These are phyloP conservation scores for Pachymerium ferrugineum DNA, from an alignment of 2,888 invertebrate genomes.

Conservation along the genomic window DNA sequence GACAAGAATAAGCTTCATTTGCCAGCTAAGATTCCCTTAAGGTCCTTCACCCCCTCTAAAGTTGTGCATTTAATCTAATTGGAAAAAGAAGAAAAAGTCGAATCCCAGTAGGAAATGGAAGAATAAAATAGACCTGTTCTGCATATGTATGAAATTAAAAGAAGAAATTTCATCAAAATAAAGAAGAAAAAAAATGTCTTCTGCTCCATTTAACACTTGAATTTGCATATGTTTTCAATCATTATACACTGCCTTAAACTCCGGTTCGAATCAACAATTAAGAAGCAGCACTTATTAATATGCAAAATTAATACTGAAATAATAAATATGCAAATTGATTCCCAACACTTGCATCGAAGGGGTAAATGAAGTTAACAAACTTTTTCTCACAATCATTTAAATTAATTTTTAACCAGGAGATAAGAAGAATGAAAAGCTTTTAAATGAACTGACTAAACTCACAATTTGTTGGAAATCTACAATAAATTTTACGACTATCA, in stretches of 20 bases:
- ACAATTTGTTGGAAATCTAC: too few relatives aligned
- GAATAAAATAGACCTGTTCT: neutral
- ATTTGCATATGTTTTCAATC: constrained; percentile 22
- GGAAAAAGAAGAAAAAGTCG: constrained; percentile 23
- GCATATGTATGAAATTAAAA: constrained; percentile 25
- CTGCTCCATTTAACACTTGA: constrained; percentile 11
- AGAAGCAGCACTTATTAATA: neutral
- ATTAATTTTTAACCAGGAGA: too few relatives aligned
- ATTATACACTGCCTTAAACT: neutral
- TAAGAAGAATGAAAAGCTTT: too few relatives aligned
- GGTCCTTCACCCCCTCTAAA: constrained; percentile 9
- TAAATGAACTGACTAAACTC: too few relatives aligned
- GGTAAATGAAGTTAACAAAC: neutral
- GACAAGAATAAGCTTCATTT: constrained; percentile 27
- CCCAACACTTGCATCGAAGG: neutral
- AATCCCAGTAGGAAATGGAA: constrained; percentile 6
- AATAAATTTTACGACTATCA: too few relatives aligned
- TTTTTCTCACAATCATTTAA: too few relatives aligned
- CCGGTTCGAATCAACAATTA: neutral
- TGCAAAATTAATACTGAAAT: constrained; percentile 5
- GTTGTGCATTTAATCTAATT: constrained; percentile 7
- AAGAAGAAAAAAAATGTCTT: neutral
- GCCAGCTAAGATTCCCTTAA: constrained; percentile 19
- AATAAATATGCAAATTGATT: constrained; percentile 21
- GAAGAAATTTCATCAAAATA: neutral